Percentiles rank a stretch among this genome's conserved stretches.
Evolutionary conservation across 2,113 vertebrate species (phyloP).

Genomic region (Anolis sagrei): DNA sequence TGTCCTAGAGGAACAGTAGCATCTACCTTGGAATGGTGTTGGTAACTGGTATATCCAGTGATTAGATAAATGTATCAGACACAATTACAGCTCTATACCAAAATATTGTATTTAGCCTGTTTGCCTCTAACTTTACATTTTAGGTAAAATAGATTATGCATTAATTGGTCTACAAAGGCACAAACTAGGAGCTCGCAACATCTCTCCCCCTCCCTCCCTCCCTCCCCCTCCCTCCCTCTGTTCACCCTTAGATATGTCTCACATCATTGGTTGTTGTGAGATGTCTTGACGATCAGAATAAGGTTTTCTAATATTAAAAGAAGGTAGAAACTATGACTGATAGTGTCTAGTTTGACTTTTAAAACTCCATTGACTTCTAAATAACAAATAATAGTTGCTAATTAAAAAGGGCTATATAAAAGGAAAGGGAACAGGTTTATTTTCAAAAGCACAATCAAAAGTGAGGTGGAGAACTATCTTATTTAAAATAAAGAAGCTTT

Average conservation of each 20-base stretch:
- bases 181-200: neutral
- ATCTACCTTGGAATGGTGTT: too few species aligned
- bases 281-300: neutral
- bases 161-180: neutral
- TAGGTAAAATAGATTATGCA: neutral
- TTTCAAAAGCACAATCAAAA: neutral
- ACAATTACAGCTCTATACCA: neutral
- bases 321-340: neutral
- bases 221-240: too few species aligned
- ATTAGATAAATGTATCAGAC: neutral
- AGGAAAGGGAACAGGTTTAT: neutral
- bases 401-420: neutral
- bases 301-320: neutral
- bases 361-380: neutral
- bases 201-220: too few species aligned
- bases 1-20: neutral
- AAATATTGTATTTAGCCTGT: neutral
- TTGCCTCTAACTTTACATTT: neutral
- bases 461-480: neutral
- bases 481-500: slow-evolving; percentile 13
- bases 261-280: neutral
- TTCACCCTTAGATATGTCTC: neutral
- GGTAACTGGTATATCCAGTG: neutral
- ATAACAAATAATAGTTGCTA: too few species aligned
- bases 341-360: neutral